These are phyloP conservation scores for Archegozetes longisetosus DNA, from an alignment of 1,140 invertebrate species.

Conservation along the genomic window DNA sequence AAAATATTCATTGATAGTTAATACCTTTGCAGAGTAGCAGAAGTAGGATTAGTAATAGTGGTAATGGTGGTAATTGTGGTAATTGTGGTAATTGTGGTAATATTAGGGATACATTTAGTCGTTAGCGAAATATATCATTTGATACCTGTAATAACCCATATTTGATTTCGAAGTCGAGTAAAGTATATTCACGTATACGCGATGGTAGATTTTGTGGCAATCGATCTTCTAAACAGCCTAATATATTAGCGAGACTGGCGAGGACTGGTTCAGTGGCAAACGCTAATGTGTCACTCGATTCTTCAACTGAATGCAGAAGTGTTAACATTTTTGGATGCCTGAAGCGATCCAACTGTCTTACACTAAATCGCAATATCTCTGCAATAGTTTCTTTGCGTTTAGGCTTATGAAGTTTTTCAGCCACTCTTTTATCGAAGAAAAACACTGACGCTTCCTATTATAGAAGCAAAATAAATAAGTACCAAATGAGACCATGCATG, in stretches of 20 bases:
- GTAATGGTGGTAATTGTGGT: no score
- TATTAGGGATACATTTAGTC: no score
- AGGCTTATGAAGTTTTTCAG: constrained; percentile 85
- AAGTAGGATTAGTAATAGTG: no score
- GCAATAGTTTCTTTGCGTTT: constrained; percentile 79
- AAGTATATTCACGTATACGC: constrained; percentile 48
- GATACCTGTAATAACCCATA: constrained; percentile 81
- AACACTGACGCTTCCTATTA: constrained; percentile 86
- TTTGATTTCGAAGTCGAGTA: constrained; percentile 79
- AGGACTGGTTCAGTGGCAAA: constrained; percentile 79
- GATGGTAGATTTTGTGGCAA: constrained; percentile 29
- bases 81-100: no score
- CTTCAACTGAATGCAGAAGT: constrained; percentile 35
- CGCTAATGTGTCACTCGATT: constrained; percentile 58
- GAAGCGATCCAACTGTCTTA: constrained; percentile 61
- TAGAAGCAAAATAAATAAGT: neutral
- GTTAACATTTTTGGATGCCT: constrained; percentile 68
- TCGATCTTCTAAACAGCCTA: constrained; percentile 47
- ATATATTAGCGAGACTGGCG: constrained; percentile 68
- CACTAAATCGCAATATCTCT: constrained; percentile 64
- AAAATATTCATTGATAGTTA: no score
- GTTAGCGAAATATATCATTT: no score
- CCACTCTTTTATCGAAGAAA: constrained; percentile 80
- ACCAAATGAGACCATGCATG: neutral
- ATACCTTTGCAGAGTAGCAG: no score